phyloP scores from a whole-genome alignment of 2,888 invertebrate species.

The Cyclophora punctaria region DNA sequence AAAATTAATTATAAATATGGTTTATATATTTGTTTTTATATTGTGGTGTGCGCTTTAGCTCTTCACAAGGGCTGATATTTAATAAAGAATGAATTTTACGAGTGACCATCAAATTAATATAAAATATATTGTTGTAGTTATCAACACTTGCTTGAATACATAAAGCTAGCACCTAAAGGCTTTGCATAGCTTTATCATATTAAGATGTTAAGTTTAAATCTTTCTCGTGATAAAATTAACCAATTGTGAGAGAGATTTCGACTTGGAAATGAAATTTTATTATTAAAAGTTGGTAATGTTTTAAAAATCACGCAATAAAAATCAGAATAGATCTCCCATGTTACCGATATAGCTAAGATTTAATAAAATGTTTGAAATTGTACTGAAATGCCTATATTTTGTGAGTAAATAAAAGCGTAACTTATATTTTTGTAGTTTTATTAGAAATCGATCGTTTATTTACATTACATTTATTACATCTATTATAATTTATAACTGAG shows the following conservation, averaged over 20 bases:
- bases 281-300: too few relatives aligned
- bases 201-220: constrained; percentile 7
- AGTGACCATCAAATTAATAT: too few relatives aligned
- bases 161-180: too few relatives aligned
- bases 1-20: too few relatives aligned
- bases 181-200: not conserved
- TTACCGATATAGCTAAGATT: constrained; percentile 18
- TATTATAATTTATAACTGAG: too few relatives aligned
- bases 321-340: constrained; percentile 22
- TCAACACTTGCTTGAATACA: too few relatives aligned
- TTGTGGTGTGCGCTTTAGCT: too few relatives aligned
- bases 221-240: constrained; percentile 15
- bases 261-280: constrained; percentile 11
- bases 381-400: constrained; percentile 21
- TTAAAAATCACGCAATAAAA: constrained; percentile 4
- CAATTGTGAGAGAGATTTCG: constrained; percentile 19
- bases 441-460: constrained; percentile 2
- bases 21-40: too few relatives aligned
- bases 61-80: too few relatives aligned
- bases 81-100: too few relatives aligned
- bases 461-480: too few relatives aligned
- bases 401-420: constrained; percentile 20
- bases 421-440: constrained; percentile 13
- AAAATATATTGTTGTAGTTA: too few relatives aligned
- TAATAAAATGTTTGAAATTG: constrained; percentile 16